A percentile compares a stretch with the other conserved stretches of the same genome.
phyloP scores from a whole-genome alignment of 1,140 invertebrate genomes.

The Saccostrea echinata region DNA sequence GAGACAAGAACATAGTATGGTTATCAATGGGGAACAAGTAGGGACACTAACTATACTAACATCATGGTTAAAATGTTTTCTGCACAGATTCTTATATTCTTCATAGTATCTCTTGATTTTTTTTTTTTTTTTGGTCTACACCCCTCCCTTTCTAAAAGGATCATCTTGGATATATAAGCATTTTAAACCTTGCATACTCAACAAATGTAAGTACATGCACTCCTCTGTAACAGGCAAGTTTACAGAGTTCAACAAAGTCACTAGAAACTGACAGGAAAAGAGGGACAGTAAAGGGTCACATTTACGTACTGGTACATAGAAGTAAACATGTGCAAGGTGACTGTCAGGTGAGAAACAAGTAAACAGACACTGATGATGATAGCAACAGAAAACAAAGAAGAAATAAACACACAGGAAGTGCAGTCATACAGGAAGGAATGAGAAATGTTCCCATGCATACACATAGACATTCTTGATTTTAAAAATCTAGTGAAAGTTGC shows the following conservation, averaged over 20 bases:
- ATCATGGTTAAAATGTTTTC: no score
- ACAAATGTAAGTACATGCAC: background rate
- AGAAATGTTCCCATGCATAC: no score
- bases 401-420: no score
- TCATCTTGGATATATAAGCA: background rate
- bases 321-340: background rate
- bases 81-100: background rate
- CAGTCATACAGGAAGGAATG: no score
- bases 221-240: no score
- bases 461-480: no score
- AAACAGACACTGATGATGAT: background rate
- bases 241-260: background rate
- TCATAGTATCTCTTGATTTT: background rate
- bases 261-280: background rate
- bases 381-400: no score
- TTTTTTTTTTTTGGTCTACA: background rate
- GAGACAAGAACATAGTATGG: conserved; percentile 15
- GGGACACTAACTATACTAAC: no score
- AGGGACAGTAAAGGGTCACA: conserved; percentile 2
- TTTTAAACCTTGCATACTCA: background rate
- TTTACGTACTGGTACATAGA: background rate
- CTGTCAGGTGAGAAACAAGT: background rate
- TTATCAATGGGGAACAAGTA: background rate
- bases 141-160: background rate
- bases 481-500: no score